Evolutionary conservation across 2,888 invertebrate genomes (phyloP), one percentile per base, ranked within the genome.

Genomic region (Catocala sponsa): DNA sequence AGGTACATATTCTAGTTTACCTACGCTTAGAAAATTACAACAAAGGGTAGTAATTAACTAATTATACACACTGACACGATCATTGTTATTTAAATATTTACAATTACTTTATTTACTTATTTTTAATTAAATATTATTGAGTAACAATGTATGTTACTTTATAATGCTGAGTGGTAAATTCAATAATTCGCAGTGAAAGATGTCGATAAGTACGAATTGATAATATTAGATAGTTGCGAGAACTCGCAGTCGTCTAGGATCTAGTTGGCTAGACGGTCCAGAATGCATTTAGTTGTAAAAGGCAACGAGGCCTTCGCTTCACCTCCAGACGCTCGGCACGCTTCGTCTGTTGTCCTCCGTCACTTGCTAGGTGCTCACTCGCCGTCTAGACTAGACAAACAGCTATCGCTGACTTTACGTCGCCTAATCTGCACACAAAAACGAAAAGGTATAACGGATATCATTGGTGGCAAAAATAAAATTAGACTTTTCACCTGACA

Each of bases 361-460:
- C 82, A 81, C 73, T 79, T 71, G 78, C 35, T 38, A 77, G 77
- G 72, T 74, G 75, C 72, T 79, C 74, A 65, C 75, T 80, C 71
- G 77, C 78, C 74, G 89, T 88, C 90, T 89, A 89, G 89, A 88
- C 91, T 84, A 85, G 83, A 84, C 86, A 89, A 89, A 89, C 86
- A 89, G 76, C 79, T 80, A 81, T 84, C 78, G 79, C 78, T 70
- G 68, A 65, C 71, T 73, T 78, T 68, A 77, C 78, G 72, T 77
- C 70, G 80, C 68, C 47, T 72, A 65, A 74, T 70, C 67, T 65
- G 68, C 66, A 69, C 59, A 66, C 70, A 71, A 66, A 68, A 70
- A 70, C 77, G 51, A 54, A 53, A 61, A 56, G 59, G 46, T 51
- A 61, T 60, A 48, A 59, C 66, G 67, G 74, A 57, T 66, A 52